These are phyloP conservation scores for Xanthorhoe designata DNA, from an alignment of 2,888 invertebrate genomes.

Conservation along the genomic window DNA sequence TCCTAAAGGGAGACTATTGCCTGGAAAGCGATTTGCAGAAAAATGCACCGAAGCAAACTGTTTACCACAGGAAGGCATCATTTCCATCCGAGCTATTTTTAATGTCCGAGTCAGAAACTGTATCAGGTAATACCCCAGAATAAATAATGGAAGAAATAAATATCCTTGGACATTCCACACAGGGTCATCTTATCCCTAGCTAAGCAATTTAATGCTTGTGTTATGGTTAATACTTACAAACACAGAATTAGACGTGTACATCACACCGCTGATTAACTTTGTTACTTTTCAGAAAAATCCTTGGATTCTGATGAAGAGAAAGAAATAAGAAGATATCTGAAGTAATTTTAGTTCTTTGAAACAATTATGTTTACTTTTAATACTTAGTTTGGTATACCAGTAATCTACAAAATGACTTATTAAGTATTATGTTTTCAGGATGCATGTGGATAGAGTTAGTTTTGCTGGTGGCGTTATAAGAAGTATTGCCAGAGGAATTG, in stretches of 20 bases:
- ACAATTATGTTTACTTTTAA: too few relatives aligned
- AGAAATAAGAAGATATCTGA: slow-evolving; percentile 63
- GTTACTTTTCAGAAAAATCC: slow-evolving; percentile 51
- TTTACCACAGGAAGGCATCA: slow-evolving; percentile 25
- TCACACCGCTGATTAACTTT: neutral
- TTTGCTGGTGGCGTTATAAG: slow-evolving; percentile 67
- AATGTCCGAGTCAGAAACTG: slow-evolving; percentile 43
- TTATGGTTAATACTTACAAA: neutral
- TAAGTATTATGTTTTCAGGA: slow-evolving; percentile 47
- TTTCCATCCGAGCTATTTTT: slow-evolving; percentile 51
- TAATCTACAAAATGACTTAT: neutral
- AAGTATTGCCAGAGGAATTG: slow-evolving; percentile 56
- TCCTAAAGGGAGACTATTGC: slow-evolving; percentile 73
- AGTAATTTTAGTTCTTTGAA: slow-evolving; percentile 47
- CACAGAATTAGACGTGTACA: neutral
- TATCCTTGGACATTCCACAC: too few relatives aligned
- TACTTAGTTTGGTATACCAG: too few relatives aligned
- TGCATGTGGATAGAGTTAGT: slow-evolving; percentile 63
- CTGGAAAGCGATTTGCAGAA: slow-evolving; percentile 62
- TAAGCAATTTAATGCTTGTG: too few relatives aligned
- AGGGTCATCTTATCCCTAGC: too few relatives aligned
- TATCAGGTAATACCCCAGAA: slow-evolving; percentile 14
- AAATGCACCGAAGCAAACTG: slow-evolving; percentile 30
- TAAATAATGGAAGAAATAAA: neutral
- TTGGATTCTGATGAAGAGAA: slow-evolving; percentile 64